Conservation (phyloP, 2,113 vertebrate species). For the Chunga burmeisteri region DNA sequence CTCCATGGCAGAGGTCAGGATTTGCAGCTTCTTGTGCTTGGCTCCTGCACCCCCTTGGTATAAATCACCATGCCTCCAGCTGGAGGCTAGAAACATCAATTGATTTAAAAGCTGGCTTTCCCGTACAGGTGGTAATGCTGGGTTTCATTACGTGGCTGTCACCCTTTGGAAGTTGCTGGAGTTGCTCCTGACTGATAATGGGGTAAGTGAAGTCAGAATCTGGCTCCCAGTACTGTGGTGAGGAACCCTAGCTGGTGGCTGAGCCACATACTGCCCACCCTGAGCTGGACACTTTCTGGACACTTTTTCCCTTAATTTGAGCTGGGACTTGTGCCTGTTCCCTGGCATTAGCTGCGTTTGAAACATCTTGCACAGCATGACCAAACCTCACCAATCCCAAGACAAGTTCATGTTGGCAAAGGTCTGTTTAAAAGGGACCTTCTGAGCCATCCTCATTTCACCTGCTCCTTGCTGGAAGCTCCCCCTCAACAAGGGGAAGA, state of each 20-base stretch:
- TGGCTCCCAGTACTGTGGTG: rapidly evolving
- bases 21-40: not conserved
- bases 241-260: not conserved
- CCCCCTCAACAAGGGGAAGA: not conserved
- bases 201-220: not conserved
- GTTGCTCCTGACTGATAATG: not conserved
- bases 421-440: not conserved
- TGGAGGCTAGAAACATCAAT: rapidly evolving
- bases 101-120: not conserved
- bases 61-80: not conserved
- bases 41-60: not conserved
- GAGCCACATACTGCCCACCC: not conserved
- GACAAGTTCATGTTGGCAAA: rapidly evolving
- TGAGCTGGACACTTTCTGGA: not conserved
- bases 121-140: not conserved
- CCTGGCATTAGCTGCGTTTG: not conserved
- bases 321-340: not conserved
- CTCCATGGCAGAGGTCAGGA: not conserved
- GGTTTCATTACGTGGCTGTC: rapidly evolving
- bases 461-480: not conserved
- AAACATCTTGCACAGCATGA: rapidly evolving
- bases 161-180: not conserved
- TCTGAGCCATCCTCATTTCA: not conserved
- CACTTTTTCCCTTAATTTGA: not conserved
- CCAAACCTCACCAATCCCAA: not conserved